phyloP scores from a whole-genome alignment of 53 echinoderm and acorn worm species.

The Holothuria scabra region DNA sequence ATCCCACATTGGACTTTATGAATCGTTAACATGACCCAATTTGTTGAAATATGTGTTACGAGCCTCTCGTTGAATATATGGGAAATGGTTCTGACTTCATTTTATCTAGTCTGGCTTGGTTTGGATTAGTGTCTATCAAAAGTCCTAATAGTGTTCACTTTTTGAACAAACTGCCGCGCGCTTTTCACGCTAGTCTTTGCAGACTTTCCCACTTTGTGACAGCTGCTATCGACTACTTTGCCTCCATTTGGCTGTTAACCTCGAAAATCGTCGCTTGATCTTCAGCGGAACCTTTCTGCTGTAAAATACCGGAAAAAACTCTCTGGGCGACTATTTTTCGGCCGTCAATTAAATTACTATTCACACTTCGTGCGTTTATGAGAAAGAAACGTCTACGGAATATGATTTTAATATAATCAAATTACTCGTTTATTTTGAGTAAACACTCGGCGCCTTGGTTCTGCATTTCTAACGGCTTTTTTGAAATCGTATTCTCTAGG shows the following conservation, averaged over 20 bases:
- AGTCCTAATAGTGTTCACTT: too few species aligned
- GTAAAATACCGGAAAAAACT: constrained; percentile 24
- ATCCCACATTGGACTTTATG: too few species aligned
- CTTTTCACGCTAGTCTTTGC: constrained; percentile 12
- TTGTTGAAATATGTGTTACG: too few species aligned
- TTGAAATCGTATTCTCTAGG: too few species aligned
- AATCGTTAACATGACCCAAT: too few species aligned
- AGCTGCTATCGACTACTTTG: constrained; percentile 23
- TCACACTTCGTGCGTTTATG: constrained; percentile 29
- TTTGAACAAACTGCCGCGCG: too few species aligned
- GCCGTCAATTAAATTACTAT: constrained; percentile 41
- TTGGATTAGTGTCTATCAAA: too few species aligned
- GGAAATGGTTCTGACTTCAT: too few species aligned
- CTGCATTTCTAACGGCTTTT: neutral
- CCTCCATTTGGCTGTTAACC: constrained; percentile 25
- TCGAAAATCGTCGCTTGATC: constrained; percentile 35
- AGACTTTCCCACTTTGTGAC: constrained; percentile 39
- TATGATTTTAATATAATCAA: constrained; percentile 37
- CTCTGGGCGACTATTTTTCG: constrained; percentile 28
- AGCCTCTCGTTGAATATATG: too few species aligned
- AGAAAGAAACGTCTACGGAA: constrained; percentile 22
- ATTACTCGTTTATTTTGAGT: constrained; percentile 28
- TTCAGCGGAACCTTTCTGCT: constrained; percentile 15
- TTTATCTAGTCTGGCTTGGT: too few species aligned
- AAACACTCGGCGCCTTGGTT: constrained; percentile 30